phyloP scores from a whole-genome alignment of 2,888 invertebrate genomes.

The Dyspetes luteomarginatus region DNA sequence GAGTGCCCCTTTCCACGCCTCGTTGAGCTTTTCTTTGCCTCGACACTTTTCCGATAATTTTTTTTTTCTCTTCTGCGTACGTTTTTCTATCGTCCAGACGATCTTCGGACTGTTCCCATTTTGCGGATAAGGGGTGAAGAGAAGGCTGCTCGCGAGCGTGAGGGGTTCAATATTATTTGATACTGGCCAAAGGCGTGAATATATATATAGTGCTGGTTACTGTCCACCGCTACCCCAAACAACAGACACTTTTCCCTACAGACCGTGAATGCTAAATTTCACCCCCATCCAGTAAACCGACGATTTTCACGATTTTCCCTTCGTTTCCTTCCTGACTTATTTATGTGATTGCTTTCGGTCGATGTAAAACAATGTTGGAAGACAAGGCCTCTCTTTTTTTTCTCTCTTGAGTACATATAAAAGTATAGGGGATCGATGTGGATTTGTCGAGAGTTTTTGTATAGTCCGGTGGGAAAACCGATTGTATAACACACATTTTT shows the following conservation, averaged over 20 bases:
- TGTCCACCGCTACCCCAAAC: conserved; percentile 29
- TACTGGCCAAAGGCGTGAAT: conserved; percentile 59
- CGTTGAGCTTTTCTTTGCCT: conserved; percentile 45
- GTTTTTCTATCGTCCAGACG: conserved; percentile 71
- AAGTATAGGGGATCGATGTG: conserved; percentile 63
- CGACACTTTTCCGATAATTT: conserved; percentile 19
- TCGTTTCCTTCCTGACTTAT: conserved; percentile 77
- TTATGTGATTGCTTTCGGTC: conserved; percentile 79
- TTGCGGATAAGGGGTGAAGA: conserved; percentile 30
- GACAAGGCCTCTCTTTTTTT: conserved; percentile 25
- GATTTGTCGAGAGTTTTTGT: conserved; percentile 62
- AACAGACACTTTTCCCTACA: conserved; percentile 75
- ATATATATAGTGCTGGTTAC: neutral
- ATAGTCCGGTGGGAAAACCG: conserved; percentile 40
- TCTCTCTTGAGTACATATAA: conserved; percentile 23
- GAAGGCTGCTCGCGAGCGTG: conserved; percentile 38
- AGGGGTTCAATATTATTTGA: conserved; percentile 74
- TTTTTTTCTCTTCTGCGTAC: conserved; percentile 45
- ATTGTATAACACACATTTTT: conserved; percentile 11
- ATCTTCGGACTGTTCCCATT: conserved; percentile 67
- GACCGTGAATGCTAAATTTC: conserved; percentile 81
- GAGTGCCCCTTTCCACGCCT: conserved; percentile 56
- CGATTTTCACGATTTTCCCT: conserved; percentile 61
- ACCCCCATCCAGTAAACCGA: conserved; percentile 51
- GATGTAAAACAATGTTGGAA: conserved; percentile 77